Percentiles rank a stretch among this genome's conserved stretches.
These are phyloP conservation scores for Bovichtus variegatus DNA, from an alignment of 2,797 vertebrate genomes.

Conservation along the genomic window DNA sequence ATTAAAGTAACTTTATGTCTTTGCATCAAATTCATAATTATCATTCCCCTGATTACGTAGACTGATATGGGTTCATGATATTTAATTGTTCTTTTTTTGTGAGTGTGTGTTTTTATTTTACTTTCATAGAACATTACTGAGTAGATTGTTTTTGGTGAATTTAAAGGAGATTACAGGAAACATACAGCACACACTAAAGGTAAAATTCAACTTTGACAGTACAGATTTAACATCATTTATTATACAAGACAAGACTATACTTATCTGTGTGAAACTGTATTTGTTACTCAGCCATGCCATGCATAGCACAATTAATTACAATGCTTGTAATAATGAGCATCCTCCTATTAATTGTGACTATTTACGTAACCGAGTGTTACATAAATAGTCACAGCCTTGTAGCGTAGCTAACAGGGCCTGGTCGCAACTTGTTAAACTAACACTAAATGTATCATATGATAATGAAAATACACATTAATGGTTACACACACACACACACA, in stretches of 20 bases:
- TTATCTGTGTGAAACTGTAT: conserved; percentile 20
- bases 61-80: neutral
- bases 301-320: conserved; percentile 58
- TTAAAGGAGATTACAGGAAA: neutral
- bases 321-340: conserved; percentile 59
- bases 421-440: conserved; percentile 45
- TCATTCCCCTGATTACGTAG: neutral
- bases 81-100: no score
- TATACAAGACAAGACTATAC: conserved; percentile 14
- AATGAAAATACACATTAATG: conserved; percentile 12
- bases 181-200: neutral
- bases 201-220: neutral
- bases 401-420: conserved; percentile 50
- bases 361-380: conserved; percentile 42
- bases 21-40: neutral
- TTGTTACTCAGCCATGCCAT: conserved; percentile 47
- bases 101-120: neutral
- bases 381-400: conserved; percentile 53
- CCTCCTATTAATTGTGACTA: conserved; percentile 53
- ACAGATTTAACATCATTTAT: conserved; percentile 33
- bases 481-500: neutral
- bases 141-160: neutral
- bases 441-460: conserved; percentile 36
- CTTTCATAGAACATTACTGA: neutral
- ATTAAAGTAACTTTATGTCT: neutral